These are phyloP conservation scores for Parazoanthus atlanticus DNA, from an alignment of 92 coral and sea anemone genomes.

Conservation along the genomic window DNA sequence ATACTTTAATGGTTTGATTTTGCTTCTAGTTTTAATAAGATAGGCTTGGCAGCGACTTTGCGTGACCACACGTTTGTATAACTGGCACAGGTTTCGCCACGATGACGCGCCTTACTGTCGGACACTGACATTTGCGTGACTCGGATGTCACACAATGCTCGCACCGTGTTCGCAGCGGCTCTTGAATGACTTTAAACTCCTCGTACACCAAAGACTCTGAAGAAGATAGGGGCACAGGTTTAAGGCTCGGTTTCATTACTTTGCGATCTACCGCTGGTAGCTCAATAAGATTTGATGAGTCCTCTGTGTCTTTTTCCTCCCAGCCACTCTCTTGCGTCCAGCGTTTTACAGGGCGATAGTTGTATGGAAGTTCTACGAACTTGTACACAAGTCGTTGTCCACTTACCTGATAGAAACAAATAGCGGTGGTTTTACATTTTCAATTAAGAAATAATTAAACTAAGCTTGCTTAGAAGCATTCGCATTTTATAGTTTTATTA, in stretches of 20 bases:
- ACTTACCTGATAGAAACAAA: slow-evolving; percentile 68
- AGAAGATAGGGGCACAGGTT: slow-evolving; percentile 6
- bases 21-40: not conserved
- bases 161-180: slow-evolving; percentile 64
- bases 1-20: too few species aligned
- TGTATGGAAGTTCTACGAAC: slow-evolving; percentile 93
- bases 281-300: not conserved
- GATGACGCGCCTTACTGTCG: slow-evolving; percentile 53
- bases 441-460: too few species aligned
- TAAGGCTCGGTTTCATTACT: not conserved
- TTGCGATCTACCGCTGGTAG: slow-evolving; percentile 25
- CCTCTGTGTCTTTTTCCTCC: not conserved
- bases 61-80: slow-evolving; percentile 81
- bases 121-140: slow-evolving; percentile 11
- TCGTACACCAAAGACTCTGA: slow-evolving; percentile 18
- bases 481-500: too few species aligned
- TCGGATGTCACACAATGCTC: slow-evolving; percentile 54
- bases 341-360: slow-evolving; percentile 82
- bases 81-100: slow-evolving; percentile 81
- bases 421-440: not conserved
- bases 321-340: slow-evolving; percentile 17
- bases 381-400: slow-evolving; percentile 98
- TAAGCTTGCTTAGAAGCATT: too few species aligned
- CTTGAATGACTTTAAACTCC: slow-evolving; percentile 71
- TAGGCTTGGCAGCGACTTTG: slow-evolving; percentile 61